Percentiles rank a stretch among this genome's conserved stretches.
Evolutionary conservation across 1,140 invertebrate species (phyloP).

Genomic region (silkworm (Bombyx mori)): ASM3026992v2 NC_085115.1:653501-654000

Average conservation of each 20-base stretch:
- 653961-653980: conserved; percentile 96
- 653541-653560: background rate
- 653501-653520: background rate
- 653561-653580: background rate
- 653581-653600: background rate
- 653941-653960: conserved; percentile 94
- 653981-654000: conserved; percentile 89
- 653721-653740: conserved; percentile 12
- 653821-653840: conserved; percentile 80
- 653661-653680: background rate
- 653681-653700: conserved; percentile 6
- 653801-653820: conserved; percentile 30
- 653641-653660: no score
- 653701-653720: background rate
- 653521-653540: background rate
- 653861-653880: conserved; percentile 93
- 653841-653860: conserved; percentile 96
- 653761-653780: conserved; percentile 13
- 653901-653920: conserved; percentile 93
- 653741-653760: conserved; percentile 15
- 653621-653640: no score
- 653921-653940: conserved; percentile 95
- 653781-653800: conserved; percentile 23
- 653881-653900: conserved; percentile 90
- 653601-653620: no score